Base-by-base conservation (phyloP, 2,888 invertebrate species). In the Dynastes maya region DNA sequence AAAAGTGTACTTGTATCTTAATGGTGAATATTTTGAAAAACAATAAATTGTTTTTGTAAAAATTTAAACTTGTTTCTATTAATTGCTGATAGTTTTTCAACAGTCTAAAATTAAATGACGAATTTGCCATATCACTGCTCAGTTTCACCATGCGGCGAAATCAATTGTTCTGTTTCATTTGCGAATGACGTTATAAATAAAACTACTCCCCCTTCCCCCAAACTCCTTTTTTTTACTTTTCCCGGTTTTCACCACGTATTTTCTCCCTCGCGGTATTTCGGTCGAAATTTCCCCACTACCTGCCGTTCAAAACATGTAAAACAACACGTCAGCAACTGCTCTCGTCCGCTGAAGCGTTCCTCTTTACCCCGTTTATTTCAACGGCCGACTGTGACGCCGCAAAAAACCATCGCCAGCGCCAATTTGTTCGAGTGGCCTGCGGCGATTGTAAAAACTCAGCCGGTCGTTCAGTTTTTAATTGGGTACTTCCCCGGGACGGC, bases 401-500 rank as follows among this genome's bases (percentile, higher is more conserved):
- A 63, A 63, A 63, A 63, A 63, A 63, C 63, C 29, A 63, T 32
- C 67, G 49, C 72, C 70, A 55, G 13, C 72, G 58, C 58, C 72
- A 58, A 72, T 58, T 72, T 58, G 58, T 58, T 58, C 58, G 58
- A 72, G 72, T 72, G 45, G 72, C 72, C 58, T 37, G 29, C 13
- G 58, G 72, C 72, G 72, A 72, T 72, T 72, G 72, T 72, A 72
- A 72, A 72, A 72, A 58, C 58, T 61, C 72, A 72, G 37, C 11
- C 58, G 58, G 40, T 72, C 58, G 72, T 72, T 72, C 72, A 72
- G 58, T 61, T 72, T 72, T 72, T 72, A 72, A 72, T 72, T 72
- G 72, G 72, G 72, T 72, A 72, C 72, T 72, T 72, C 22, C 72
- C 71, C 55, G 55, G 58, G 72, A 11, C 37, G 22, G 32, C 5